These are phyloP conservation scores for Lepidocyrtoides sp. DNA, from an alignment of 2,888 invertebrate species.

Conservation along the genomic window DNA sequence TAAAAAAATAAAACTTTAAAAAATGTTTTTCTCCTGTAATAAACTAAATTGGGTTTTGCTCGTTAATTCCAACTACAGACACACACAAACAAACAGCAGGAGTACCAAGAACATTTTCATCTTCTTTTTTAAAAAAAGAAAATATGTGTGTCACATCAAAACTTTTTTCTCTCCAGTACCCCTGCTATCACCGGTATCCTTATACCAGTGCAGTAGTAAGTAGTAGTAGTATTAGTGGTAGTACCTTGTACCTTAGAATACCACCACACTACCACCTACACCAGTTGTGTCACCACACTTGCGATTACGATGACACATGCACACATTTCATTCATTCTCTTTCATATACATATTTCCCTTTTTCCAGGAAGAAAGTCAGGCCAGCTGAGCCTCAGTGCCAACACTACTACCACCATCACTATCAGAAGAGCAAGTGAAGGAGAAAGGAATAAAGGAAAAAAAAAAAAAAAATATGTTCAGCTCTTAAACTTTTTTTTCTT, in stretches of 20 bases:
- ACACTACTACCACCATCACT: not conserved
- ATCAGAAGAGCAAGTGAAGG: constrained; percentile 17
- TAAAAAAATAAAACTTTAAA: constrained; percentile 1
- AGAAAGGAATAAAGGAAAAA: constrained; percentile 41
- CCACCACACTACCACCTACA: not conserved
- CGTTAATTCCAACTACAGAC: constrained; percentile 53
- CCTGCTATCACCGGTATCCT: not conserved
- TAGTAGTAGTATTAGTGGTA: too few species aligned
- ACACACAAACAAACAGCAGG: not conserved
- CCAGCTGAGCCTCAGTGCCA: constrained; percentile 56
- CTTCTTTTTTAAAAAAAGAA: not conserved
- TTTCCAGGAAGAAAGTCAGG: constrained; percentile 26
- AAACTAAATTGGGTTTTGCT: constrained; percentile 51
- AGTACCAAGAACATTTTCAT: not conserved
- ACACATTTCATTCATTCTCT: not conserved
- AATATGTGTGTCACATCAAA: constrained; percentile 41
- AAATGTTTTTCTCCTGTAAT: constrained; percentile 23
- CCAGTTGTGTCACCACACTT: not conserved
- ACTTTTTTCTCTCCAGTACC: constrained; percentile 15
- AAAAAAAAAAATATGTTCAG: constrained; percentile 20
- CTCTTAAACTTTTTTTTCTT: constrained; percentile 39
- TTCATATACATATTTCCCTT: not conserved
- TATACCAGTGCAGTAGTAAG: not conserved
- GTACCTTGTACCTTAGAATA: not conserved
- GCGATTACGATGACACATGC: constrained; percentile 49